Conservation (phyloP, 1,140 invertebrate genomes). For the Plodia interpunctella region DNA sequence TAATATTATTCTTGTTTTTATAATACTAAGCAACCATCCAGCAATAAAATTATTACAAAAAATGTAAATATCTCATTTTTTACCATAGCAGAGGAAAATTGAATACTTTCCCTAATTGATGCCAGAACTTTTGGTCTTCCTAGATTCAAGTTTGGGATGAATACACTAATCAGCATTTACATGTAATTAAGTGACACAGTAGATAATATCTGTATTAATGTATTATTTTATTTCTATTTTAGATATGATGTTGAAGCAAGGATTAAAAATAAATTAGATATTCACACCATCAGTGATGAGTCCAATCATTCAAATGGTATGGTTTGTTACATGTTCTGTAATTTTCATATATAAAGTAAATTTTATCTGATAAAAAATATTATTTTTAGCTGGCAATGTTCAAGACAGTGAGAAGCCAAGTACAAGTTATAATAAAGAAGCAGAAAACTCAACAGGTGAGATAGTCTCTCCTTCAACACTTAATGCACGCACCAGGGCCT, state of each 20-base stretch:
- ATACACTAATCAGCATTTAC: too few relatives aligned
- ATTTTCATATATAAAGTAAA: not conserved
- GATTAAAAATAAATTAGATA: slow-evolving; percentile 49
- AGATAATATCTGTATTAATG: slow-evolving; percentile 6
- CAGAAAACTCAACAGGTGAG: slow-evolving; percentile 49
- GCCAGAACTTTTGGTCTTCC: too few relatives aligned
- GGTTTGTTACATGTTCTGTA: not conserved
- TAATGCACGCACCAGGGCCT: slow-evolving; percentile 40
- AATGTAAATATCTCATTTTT: too few relatives aligned
- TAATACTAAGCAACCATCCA: too few relatives aligned
- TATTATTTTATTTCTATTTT: slow-evolving; percentile 28
- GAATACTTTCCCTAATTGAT: too few relatives aligned
- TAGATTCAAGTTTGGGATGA: too few relatives aligned
- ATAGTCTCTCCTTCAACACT: slow-evolving; percentile 37
- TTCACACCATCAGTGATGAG: slow-evolving; percentile 30
- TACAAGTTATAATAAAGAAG: slow-evolving; percentile 33
- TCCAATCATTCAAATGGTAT: slow-evolving; percentile 16
- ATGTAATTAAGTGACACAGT: not conserved
- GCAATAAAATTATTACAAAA: too few relatives aligned
- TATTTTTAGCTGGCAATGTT: slow-evolving; percentile 33
- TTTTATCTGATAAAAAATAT: slow-evolving; percentile 13
- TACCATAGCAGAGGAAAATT: too few relatives aligned
- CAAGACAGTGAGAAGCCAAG: slow-evolving; percentile 28
- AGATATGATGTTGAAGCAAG: slow-evolving; percentile 46
- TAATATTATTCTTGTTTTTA: too few relatives aligned